Conservation (phyloP, 92 coral and sea anemone species). For the Parazoanthus atlanticus region DNA sequence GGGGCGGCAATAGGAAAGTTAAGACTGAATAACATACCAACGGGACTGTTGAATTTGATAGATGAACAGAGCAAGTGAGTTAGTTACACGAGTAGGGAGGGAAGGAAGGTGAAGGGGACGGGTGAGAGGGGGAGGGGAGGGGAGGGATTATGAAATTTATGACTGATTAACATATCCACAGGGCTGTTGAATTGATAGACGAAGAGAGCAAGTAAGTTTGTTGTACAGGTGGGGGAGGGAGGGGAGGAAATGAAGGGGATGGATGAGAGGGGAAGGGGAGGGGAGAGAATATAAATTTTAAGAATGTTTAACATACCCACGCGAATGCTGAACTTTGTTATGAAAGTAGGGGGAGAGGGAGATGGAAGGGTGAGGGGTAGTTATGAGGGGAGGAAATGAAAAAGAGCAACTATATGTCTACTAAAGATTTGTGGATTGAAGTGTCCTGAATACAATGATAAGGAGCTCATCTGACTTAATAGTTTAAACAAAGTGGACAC, state of each 20-base stretch:
- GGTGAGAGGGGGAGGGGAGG: background rate
- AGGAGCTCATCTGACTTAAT: no score
- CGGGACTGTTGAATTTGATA: conserved; percentile 74
- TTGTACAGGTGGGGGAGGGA: background rate
- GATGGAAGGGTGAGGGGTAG: background rate
- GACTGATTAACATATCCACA: no score
- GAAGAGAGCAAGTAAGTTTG: background rate
- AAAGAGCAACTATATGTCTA: background rate
- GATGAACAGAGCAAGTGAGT: conserved; percentile 88
- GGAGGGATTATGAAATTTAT: no score
- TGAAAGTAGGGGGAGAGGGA: background rate
- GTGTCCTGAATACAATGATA: no score
- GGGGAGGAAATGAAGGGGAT: background rate
- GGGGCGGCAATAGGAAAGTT: background rate
- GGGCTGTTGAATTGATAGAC: conserved; percentile 74
- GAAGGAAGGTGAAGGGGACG: background rate
- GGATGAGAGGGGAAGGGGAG: no score
- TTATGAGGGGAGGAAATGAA: background rate
- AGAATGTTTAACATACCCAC: no score
- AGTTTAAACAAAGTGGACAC: no score
- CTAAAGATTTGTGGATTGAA: no score
- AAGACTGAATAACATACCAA: no score
- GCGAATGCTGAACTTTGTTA: no score
- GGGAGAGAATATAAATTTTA: background rate
- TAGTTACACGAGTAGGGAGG: background rate